phyloP scores from a whole-genome alignment of 2,797 vertebrate genomes.

The Buphagus erythrorhynchus region DNA sequence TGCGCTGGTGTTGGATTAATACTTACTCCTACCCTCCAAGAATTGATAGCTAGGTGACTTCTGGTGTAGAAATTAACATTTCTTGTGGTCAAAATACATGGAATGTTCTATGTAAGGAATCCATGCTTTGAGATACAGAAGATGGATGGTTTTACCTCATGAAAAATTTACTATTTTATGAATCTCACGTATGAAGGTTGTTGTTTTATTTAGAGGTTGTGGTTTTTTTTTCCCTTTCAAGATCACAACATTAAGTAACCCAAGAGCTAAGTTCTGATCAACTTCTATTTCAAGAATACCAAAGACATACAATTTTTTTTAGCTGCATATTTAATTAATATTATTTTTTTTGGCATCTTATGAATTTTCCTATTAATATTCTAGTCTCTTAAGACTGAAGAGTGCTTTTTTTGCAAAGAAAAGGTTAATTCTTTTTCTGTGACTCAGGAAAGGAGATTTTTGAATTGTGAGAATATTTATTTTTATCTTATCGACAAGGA shows the following conservation, averaged over 20 bases:
- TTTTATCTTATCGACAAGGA: neutral
- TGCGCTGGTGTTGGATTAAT: neutral
- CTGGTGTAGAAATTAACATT: neutral
- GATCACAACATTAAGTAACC: neutral
- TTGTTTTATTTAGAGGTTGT: neutral
- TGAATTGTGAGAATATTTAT: slow-evolving; percentile 29
- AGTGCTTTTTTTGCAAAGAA: neutral
- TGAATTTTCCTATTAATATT: neutral
- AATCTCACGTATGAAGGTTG: neutral
- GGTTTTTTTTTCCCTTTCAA: neutral
- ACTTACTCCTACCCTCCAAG: rapidly evolving
- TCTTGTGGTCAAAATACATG: neutral
- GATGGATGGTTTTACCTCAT: neutral
- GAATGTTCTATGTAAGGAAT: neutral
- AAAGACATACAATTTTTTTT: neutral
- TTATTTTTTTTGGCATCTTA: neutral
- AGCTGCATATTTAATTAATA: neutral
- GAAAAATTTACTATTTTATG: neutral
- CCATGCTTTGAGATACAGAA: neutral
- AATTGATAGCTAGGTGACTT: neutral
- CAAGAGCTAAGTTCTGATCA: neutral
- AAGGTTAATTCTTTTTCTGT: neutral
- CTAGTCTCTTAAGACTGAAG: neutral
- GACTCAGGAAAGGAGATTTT: neutral
- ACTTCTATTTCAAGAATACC: neutral